Conservation (phyloP, 2,113 vertebrate genomes). For the Entelurus aequoreus region DNA sequence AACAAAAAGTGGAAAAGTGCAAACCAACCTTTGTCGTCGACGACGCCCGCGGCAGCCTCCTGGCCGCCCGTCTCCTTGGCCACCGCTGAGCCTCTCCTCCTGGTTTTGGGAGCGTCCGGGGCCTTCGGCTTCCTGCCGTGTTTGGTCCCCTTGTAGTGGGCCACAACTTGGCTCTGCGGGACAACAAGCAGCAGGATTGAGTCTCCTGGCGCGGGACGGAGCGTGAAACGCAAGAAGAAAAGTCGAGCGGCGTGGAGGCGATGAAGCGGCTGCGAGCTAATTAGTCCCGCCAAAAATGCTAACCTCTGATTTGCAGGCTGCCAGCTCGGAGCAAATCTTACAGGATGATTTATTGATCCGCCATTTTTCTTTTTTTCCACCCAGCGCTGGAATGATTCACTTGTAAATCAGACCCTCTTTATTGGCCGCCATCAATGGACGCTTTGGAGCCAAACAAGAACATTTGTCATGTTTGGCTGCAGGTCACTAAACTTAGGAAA, state of each 20-base stretch:
- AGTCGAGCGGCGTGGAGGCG: slow-evolving; percentile 72
- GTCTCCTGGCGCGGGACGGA: slow-evolving; percentile 20
- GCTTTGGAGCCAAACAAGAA: not conserved
- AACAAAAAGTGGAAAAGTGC: no score
- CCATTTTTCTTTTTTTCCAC: not conserved
- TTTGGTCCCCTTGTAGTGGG: slow-evolving; percentile 99
- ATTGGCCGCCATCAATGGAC: not conserved
- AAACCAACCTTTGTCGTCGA: slow-evolving; percentile 84
- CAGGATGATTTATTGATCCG: not conserved
- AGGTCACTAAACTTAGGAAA: no score
- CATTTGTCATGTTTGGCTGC: no score
- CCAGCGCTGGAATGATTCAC: not conserved
- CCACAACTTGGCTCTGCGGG: slow-evolving; percentile 95
- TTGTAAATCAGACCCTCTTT: not conserved
- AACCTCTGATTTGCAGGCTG: slow-evolving; percentile 1
- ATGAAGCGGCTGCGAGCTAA: slow-evolving; percentile 61
- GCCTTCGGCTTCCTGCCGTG: slow-evolving; percentile 99
- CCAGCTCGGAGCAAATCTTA: not conserved
- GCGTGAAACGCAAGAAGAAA: slow-evolving; percentile 67
- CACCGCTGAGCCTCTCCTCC: slow-evolving; percentile 81
- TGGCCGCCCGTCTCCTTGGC: slow-evolving; percentile 74
- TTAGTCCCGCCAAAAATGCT: slow-evolving; percentile 9
- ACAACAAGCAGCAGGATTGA: slow-evolving; percentile 82
- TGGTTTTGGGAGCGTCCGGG: slow-evolving; percentile 90
- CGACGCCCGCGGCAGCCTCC: slow-evolving; percentile 82